Evolutionary conservation across 2,797 vertebrate species (phyloP), one percentile per base, ranked within the genome.

Genomic region (Alcedo quadribrachys): DNA sequence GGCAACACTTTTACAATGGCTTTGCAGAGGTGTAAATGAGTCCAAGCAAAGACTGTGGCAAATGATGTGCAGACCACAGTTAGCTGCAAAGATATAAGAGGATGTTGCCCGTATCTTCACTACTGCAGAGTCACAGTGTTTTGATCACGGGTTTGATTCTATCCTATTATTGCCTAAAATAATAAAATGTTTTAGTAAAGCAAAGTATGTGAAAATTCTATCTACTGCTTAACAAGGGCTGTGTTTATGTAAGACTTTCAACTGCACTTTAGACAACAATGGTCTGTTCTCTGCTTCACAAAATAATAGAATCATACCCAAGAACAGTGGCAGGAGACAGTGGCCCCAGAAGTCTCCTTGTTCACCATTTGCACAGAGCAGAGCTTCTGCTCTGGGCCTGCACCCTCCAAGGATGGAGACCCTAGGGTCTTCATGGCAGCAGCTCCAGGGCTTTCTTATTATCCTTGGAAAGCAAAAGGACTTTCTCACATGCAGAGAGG

Each of bases 1-100:
- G 1, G 58, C 55, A 87, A 48, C 51, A 74, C 55, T 71, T 91
- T 45, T 53, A 71, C 55, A 81, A 20, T 27, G 27, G 48, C 30
- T 69, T 76, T 81, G 35, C 43, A 66, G 66, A 93, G 60, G 40
- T 79, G 55, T 75, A 91, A 95, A 91, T 81, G n/a, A 89, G 20
- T 46, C 85, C 53, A 70, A 89, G 73, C 46, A 85, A 85, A 89
- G 73, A 87, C 62, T 35, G 9, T 3, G 5, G 27, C 35, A 76
- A 48, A 42, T 62, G 63, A 67, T 0, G 0, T 8, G 19, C 54
- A 87, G 66, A 61, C 20, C 0, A 0, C 45, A 73, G 54, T 58
- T 61, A 50, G 40, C 42, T 76, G 35, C 0, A 1, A 82, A 32
- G 22, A 58, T 85, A 33, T 17, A 22, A 62, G 57, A 85, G 45